Evolutionary conservation across 2,888 invertebrate species (phyloP).

Genomic region (Entomobrya proxima): DNA sequence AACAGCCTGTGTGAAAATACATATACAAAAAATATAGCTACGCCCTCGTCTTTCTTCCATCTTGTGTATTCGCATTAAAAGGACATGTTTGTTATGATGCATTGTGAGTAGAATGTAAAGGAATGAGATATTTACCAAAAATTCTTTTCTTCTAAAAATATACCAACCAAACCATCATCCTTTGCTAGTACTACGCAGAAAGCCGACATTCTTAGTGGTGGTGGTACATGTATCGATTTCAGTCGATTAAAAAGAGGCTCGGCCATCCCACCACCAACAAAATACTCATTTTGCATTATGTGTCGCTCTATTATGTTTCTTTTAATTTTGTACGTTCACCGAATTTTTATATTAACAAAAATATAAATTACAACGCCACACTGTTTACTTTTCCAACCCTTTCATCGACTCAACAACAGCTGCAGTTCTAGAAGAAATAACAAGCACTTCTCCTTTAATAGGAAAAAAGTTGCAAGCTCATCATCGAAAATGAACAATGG

Average conservation of each 20-base stretch:
- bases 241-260: background rate
- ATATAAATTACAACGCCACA: background rate
- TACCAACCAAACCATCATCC: background rate
- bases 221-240: background rate
- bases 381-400: background rate
- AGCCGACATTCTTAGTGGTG: background rate
- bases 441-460: background rate
- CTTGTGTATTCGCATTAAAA: background rate
- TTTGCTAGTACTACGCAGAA: background rate
- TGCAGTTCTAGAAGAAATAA: background rate
- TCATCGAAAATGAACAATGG: constrained; percentile 51
- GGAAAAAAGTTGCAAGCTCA: constrained; percentile 47
- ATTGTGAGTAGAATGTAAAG: background rate
- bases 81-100: background rate
- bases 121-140: background rate
- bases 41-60: background rate
- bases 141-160: background rate
- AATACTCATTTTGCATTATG: background rate
- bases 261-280: background rate
- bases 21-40: background rate
- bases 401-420: constrained; percentile 11
- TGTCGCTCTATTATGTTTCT: background rate
- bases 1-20: background rate
- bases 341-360: background rate
- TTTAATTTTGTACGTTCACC: background rate